Evolutionary conservation across 2,888 invertebrate species (phyloP), one percentile per base, ranked within the genome.

Genomic region (Mesorhabditis sp.): DNA sequence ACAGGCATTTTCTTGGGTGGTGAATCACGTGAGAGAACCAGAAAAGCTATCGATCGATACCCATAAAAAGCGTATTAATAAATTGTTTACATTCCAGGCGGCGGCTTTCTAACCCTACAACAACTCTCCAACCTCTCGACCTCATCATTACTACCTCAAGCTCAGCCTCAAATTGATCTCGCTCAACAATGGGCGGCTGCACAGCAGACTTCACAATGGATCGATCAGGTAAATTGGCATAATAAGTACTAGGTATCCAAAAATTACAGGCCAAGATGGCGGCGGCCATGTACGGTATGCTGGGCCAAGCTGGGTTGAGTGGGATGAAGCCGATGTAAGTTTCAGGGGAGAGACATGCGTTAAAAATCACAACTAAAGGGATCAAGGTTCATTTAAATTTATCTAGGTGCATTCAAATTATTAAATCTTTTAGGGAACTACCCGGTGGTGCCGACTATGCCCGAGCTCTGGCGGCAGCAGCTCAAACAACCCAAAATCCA

Each of bases 91-190:
- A 28, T 28, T 28, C 28, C 28, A 28, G 28, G 28, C 58, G n/a
- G n/a, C n/a, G 58, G n/a, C 58, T 50, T 50, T 13, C n/a, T 50
- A 50, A 13, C 58, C 10, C 58, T 50, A 13, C 58, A 50, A 50
- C 58, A 13, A 13, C 58, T 50, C n/a, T 50, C 58, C 58, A n/a
- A n/a, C n/a, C 58, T 50, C 58, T 50, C 58, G n/a, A n/a, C 58
- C 28, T 28, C 28, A 50, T n/a, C 58, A n/a, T 13, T 10, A 13
- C 2, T 50, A 13, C 58, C n/a, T 50, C 58, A 50, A 50, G 58
- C 58, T 50, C 7, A 10, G 2, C 58, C 58, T n/a, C 7, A 10
- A 50, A 50, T 13, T 50, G 58, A 50, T 50, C 58, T 50, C 58
- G n/a, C 58, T n/a, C 58, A 28, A 28, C 28, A 50, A 50, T 50